A percentile compares a stretch with the other conserved stretches of the same genome.
Evolutionary conservation across 2,797 vertebrate species (phyloP).

Genomic region (Hypotaenidia philippensis): DNA sequence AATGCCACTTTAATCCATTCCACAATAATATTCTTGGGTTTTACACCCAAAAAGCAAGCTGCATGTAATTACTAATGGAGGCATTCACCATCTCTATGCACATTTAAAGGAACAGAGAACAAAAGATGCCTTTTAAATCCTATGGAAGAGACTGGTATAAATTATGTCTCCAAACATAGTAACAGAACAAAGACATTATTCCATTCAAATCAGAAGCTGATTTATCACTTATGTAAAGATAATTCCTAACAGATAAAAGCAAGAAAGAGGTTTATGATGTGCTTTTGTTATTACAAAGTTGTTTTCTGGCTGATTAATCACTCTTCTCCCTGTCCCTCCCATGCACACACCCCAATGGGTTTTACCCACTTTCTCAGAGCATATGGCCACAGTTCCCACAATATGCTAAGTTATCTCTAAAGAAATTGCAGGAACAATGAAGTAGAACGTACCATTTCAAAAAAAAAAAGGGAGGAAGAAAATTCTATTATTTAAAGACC

Average conservation of each 20-base stretch:
- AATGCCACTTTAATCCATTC: background rate
- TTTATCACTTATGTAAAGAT: slow-evolving; percentile 1
- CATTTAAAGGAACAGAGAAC: slow-evolving; percentile 17
- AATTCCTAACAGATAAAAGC: background rate
- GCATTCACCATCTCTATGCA: background rate
- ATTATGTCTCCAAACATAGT: background rate
- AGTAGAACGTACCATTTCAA: background rate
- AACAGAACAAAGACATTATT: background rate
- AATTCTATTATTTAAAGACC: background rate
- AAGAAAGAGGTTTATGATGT: background rate
- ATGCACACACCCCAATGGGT: background rate
- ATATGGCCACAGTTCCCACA: background rate
- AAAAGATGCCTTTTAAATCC: slow-evolving; percentile 6
- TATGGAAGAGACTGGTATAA: background rate
- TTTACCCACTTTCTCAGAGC: background rate
- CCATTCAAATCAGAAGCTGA: slow-evolving; percentile 10
- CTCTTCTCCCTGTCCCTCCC: background rate
- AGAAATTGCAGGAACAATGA: background rate
- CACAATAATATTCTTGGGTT: background rate
- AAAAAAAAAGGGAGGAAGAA: background rate
- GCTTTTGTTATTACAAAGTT: background rate
- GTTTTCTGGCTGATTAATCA: background rate
- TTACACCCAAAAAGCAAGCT: background rate
- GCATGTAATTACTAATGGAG: background rate
- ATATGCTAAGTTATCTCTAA: background rate